Conservation (phyloP, 2,797 vertebrate species). For the Myoxocephalus aenaeus region DNA sequence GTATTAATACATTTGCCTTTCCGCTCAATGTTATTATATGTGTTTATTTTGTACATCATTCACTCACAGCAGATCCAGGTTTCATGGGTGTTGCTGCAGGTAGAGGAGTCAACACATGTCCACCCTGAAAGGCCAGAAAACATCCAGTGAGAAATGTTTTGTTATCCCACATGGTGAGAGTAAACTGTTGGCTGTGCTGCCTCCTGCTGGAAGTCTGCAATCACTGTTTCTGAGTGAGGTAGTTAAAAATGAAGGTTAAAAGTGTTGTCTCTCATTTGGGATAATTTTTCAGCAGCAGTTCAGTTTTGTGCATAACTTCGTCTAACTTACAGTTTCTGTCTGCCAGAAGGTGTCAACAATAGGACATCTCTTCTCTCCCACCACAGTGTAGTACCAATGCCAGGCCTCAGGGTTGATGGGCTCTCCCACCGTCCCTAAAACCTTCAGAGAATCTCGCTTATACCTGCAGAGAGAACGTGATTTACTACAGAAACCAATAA, state of each 20-base stretch:
- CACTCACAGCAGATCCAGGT: constrained; percentile 96
- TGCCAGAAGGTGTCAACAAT: constrained; percentile 99
- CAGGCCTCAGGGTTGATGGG: constrained; percentile 98
- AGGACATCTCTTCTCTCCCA: constrained; percentile 92
- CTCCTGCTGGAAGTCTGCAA: constrained; percentile 33
- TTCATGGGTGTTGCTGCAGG: constrained; percentile 95
- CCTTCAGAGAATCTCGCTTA: constrained; percentile 91
- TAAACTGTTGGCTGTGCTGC: not conserved
- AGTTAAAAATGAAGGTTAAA: not conserved
- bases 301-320: not conserved
- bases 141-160: not conserved
- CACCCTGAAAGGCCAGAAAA: constrained; percentile 85
- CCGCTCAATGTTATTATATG: not conserved
- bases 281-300: not conserved
- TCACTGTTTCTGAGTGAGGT: not conserved
- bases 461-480: constrained; percentile 76
- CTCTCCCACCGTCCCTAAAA: constrained; percentile 95
- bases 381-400: constrained; percentile 95
- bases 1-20: not conserved
- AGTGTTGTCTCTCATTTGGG: not conserved
- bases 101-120: constrained; percentile 94
- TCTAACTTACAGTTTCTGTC: constrained; percentile 90
- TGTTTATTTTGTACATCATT: not conserved
- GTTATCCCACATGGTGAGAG: not conserved
- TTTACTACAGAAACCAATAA: not conserved